Base-by-base conservation (phyloP, 2,888 invertebrate species). In the Carabus problematicus region DNA sequence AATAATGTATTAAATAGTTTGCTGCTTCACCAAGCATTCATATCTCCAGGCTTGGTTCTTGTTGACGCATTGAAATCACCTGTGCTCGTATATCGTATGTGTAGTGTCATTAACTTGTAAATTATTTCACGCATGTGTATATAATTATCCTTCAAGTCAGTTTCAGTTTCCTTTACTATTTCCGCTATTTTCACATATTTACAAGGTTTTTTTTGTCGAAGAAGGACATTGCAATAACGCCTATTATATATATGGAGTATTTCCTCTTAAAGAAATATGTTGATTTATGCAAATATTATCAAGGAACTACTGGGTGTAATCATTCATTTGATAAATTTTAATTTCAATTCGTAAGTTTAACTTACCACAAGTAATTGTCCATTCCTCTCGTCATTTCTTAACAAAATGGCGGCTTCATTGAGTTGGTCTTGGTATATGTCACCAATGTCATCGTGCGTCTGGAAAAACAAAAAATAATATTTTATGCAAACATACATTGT, bases 281-380 rank as follows among this genome's bases (percentile, higher is more conserved):
- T 49, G 3, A 12, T 12, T 52, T 14, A 52, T 47, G 52, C 14
- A 19, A 6, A 11, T 7, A 18, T 18, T 16, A 52, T 16, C 16
- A 14, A 52, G 12, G 19, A 47, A 47, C n/a, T 1, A 12, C 18
- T 14, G 49, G 8, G 2, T 9, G 9, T 12, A 16, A 16, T 49
- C 16, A 49, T 49, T 16, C 16, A 49, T 16, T 42, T 42, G 9
- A 42, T 42, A 42, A 42, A 8, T 49, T 16, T 67, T 41, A 61
- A 42, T 47, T 60, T 61, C 6, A 52, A 29, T n/a, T n/a, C n/a
- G 29, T 29, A 29, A 29, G 2, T 29, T 29, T 29, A 41, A 85
- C 93, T 91, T 85, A 95, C 95, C 91, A 95, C 90, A 78, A 94
- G 85, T 75, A 95, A 85, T 79, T 90, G 90, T 72, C 93, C 94